Percentiles rank a stretch among this genome's conserved stretches.
These are phyloP conservation scores for Byasa hedistus DNA, from an alignment of 2,888 invertebrate species.

Conservation along the genomic window DNA sequence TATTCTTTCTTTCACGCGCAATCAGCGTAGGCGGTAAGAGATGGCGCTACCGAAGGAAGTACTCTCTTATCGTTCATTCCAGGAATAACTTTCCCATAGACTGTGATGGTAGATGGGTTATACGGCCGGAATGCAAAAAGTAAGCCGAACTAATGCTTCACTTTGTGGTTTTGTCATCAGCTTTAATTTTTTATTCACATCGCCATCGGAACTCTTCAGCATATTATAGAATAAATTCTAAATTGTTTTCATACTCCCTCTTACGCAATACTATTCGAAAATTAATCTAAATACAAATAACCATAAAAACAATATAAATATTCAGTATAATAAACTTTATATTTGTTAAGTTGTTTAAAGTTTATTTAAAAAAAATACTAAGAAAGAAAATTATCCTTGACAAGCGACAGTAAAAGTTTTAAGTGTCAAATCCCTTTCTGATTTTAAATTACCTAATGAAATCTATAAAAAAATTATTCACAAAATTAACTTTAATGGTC, in stretches of 20 bases:
- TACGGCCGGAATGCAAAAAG: conserved; percentile 62
- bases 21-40: conserved; percentile 39
- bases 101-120: conserved; percentile 46
- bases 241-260: no score
- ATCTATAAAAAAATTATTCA: conserved; percentile 9
- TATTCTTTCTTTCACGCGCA: conserved; percentile 40
- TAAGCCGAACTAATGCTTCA: conserved; percentile 41
- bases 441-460: conserved; percentile 19
- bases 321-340: no score
- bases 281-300: no score
- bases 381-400: no score
- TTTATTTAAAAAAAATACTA: no score
- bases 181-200: conserved; percentile 16
- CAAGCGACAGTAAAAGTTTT: no score
- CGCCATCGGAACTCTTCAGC: conserved; percentile 2
- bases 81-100: conserved; percentile 74
- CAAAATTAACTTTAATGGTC: conserved; percentile 20
- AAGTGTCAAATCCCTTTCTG: conserved; percentile 8
- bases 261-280: no score
- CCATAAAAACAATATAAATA: no score
- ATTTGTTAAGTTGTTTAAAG: no score
- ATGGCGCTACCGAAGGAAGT: conserved; percentile 54
- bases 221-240: not conserved
- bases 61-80: conserved; percentile 72
- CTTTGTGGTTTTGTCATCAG: conserved; percentile 33